Conservation (phyloP, 2,888 invertebrate species). For the Drosophila borborema region DNA sequence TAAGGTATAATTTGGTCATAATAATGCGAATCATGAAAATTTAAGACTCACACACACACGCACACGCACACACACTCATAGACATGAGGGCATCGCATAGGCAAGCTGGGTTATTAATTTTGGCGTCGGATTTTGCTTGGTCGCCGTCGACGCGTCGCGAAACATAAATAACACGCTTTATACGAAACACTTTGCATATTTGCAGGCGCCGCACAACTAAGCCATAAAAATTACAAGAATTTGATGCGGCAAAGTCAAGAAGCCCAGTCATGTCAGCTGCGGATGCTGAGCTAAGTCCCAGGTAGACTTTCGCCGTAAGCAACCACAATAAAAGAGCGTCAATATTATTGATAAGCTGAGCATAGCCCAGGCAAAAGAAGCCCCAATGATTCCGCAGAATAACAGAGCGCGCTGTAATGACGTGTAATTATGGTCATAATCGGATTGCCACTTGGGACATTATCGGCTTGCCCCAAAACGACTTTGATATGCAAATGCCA, state of each 20-base stretch:
- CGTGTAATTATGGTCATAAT: conserved; percentile 84
- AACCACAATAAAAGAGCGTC: conserved; percentile 62
- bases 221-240: conserved; percentile 73
- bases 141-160: conserved; percentile 25
- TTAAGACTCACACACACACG: conserved; percentile 34
- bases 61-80: conserved; percentile 14
- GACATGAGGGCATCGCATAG: conserved; percentile 14
- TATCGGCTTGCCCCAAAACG: conserved; percentile 57
- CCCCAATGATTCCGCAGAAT: conserved; percentile 54
- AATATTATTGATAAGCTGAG: conserved; percentile 61
- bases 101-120: conserved; percentile 80
- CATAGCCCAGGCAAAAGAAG: neutral
- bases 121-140: conserved; percentile 54
- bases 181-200: conserved; percentile 77
- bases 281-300: conserved; percentile 70
- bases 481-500: conserved; percentile 76
- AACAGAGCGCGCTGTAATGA: conserved; percentile 81
- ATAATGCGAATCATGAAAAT: conserved; percentile 85
- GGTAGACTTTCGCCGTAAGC: conserved; percentile 72
- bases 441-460: conserved; percentile 77
- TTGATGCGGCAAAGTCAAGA: conserved; percentile 51
- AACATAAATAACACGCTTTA: conserved; percentile 72
- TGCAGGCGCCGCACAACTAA: conserved; percentile 63
- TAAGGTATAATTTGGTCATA: conserved; percentile 84
- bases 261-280: conserved; percentile 83